These are phyloP conservation scores for Noctua pronuba DNA, from an alignment of 2,888 invertebrate species.

Conservation along the genomic window DNA sequence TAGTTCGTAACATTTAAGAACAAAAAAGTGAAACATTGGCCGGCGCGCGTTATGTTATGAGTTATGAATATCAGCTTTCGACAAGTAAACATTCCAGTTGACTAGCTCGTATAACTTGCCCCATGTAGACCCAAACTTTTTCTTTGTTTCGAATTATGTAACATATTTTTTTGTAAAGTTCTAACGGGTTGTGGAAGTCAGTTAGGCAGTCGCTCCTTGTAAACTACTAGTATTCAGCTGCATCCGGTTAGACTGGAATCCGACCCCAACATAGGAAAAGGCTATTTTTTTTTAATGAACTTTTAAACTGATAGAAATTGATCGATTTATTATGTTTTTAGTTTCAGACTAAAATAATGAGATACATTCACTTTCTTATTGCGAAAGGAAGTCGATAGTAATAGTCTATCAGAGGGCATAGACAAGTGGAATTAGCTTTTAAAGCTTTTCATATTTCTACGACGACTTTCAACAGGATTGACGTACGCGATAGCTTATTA, in stretches of 20 bases:
- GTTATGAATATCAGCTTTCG: slow-evolving; percentile 41
- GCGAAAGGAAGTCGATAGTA: neutral
- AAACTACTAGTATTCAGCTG: neutral
- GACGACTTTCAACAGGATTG: neutral
- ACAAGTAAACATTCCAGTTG: slow-evolving; percentile 34
- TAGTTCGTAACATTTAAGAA: slow-evolving; percentile 21
- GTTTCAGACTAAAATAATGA: neutral
- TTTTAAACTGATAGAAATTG: neutral
- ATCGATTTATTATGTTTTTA: no score
- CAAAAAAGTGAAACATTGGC: slow-evolving; percentile 33
- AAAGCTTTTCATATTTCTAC: neutral
- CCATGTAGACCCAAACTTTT: slow-evolving; percentile 19
- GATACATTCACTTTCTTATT: neutral
- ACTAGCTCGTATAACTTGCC: slow-evolving; percentile 5
- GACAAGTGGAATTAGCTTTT: neutral
- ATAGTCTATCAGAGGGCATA: neutral
- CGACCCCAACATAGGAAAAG: neutral
- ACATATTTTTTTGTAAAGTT: neutral
- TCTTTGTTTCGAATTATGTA: neutral
- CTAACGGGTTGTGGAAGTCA: neutral
- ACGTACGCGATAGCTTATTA: neutral
- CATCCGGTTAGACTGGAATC: neutral
- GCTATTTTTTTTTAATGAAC: neutral
- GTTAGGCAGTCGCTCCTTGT: neutral
- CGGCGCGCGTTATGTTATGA: slow-evolving; percentile 47